phyloP scores from a whole-genome alignment of 2,797 vertebrate species.

The Thripadectes ignobilis region DNA sequence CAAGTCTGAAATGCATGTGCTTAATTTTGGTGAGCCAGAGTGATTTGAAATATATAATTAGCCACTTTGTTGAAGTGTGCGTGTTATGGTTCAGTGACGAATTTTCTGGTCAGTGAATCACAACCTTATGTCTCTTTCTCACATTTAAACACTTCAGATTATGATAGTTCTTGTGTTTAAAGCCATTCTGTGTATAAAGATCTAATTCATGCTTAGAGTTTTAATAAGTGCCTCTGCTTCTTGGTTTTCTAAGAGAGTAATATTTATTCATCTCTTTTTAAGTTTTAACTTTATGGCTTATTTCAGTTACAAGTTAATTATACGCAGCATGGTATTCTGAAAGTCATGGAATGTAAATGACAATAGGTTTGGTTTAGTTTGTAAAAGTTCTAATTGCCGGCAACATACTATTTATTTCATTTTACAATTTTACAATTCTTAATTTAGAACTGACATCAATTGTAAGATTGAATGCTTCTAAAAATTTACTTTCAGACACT shows the following conservation, averaged over 20 bases:
- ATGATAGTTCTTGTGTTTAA: background rate
- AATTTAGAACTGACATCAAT: background rate
- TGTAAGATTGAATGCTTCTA: background rate
- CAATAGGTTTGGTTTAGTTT: background rate
- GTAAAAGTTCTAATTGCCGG: background rate
- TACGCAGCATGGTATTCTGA: background rate
- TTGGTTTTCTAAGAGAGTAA: background rate
- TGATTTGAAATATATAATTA: slow-evolving; percentile 26
- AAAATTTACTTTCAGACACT: background rate
- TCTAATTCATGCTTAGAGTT: background rate
- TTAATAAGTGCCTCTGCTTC: background rate
- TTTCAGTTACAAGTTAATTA: background rate
- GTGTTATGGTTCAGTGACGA: slow-evolving; percentile 6
- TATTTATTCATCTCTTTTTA: background rate
- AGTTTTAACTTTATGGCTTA: background rate
- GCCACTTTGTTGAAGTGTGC: slow-evolving; percentile 8
- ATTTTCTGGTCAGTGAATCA: slow-evolving; percentile 56
- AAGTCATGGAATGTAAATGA: background rate
- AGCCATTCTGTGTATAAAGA: background rate
- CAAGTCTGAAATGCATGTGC: slow-evolving; percentile 6
- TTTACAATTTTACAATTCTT: background rate
- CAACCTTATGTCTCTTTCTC: slow-evolving; percentile 25
- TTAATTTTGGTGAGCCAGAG: slow-evolving; percentile 31
- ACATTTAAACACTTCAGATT: slow-evolving; percentile 4
- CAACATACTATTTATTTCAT: background rate